Conservation (phyloP, 35 echinoderm and acorn worm species). For the Chiridota heheva region DNA sequence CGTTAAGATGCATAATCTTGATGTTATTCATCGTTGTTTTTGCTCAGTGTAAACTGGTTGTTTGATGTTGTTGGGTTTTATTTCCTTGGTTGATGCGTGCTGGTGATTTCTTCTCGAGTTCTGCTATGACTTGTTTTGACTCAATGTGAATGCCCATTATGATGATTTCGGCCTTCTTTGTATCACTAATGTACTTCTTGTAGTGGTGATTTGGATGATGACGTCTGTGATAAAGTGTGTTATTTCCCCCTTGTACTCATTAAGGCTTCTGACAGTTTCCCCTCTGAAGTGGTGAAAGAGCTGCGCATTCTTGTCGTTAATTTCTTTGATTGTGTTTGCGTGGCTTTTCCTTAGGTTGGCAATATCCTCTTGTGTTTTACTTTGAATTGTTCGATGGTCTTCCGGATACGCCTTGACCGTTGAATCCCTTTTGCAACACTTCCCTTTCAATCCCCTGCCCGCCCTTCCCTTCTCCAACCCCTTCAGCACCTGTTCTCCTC, state of each 20-base stretch:
- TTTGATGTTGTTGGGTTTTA: background rate
- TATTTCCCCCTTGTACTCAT: background rate
- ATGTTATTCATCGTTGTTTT: background rate
- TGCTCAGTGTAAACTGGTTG: background rate
- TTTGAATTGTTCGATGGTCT: no score
- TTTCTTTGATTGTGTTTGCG: no score
- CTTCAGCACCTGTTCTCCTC: no score
- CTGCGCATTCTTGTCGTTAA: no score
- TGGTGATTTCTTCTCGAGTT: background rate
- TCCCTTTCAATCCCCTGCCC: no score
- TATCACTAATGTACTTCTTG: background rate
- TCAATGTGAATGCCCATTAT: background rate
- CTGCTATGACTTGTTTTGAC: background rate
- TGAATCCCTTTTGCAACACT: no score
- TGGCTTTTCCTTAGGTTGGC: no score
- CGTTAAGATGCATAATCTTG: slow-evolving; percentile 5
- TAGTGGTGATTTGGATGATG: background rate
- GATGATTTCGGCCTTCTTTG: background rate
- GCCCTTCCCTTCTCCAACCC: no score
- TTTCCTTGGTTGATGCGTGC: no score
- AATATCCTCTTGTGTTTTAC: no score
- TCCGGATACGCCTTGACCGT: no score
- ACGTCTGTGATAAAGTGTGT: background rate
- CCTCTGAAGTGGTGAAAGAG: no score
- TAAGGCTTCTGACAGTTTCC: background rate